A percentile compares a stretch with the other conserved stretches of the same genome.
phyloP scores from a whole-genome alignment of 2,888 invertebrate genomes.

The Nomada flava region DNA sequence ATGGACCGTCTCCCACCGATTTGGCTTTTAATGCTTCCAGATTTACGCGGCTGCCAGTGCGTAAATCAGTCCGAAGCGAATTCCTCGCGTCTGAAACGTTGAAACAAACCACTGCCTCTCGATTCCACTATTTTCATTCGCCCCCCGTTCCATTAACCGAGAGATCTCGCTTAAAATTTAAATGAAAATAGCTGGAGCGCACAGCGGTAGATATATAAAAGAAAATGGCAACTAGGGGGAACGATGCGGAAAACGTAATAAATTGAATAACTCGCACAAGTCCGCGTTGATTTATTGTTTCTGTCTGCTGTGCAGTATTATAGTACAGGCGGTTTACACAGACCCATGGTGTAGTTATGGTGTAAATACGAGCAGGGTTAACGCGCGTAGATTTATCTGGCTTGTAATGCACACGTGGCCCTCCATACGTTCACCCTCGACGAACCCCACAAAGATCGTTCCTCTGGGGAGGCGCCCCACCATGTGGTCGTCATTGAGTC shows the following conservation, averaged over 20 bases:
- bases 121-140: not conserved
- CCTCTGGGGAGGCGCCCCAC: conserved; percentile 38
- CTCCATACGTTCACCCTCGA: conserved; percentile 24
- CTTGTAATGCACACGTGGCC: conserved; percentile 54
- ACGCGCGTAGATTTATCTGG: conserved; percentile 60
- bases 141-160: not conserved
- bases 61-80: conserved; percentile 44
- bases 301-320: not conserved
- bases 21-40: conserved; percentile 45
- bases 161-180: too few relatives aligned
- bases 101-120: not conserved
- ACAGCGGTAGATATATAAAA: not conserved
- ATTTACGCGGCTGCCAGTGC: conserved; percentile 30
- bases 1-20: conserved; percentile 4
- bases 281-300: not conserved
- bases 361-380: conserved; percentile 27
- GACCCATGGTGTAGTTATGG: conserved; percentile 16
- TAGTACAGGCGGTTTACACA: conserved; percentile 1
- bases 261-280: not conserved
- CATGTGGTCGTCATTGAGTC: conserved; percentile 62
- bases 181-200: too few relatives aligned
- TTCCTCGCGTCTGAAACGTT: conserved; percentile 18
- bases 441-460: conserved; percentile 52
- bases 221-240: too few relatives aligned
- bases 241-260: not conserved